These are phyloP conservation scores for Eulemur macaco DNA, from an alignment of 2,113 vertebrate genomes.

Conservation along the genomic window DNA sequence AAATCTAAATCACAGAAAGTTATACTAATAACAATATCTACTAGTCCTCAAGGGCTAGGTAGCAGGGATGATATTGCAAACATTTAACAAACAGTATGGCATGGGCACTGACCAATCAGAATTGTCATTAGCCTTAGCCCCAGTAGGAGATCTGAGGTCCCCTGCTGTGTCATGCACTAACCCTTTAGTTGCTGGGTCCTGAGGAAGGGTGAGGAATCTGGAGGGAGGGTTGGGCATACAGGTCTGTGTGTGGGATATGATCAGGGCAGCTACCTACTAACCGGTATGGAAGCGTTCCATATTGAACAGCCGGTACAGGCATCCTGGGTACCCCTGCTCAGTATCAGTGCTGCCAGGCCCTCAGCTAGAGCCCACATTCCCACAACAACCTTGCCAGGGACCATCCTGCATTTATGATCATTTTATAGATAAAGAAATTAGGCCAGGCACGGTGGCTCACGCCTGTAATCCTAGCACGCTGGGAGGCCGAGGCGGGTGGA, in stretches of 20 bases:
- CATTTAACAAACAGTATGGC: background rate
- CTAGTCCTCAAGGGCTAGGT: background rate
- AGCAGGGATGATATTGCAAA: background rate
- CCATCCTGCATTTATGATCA: background rate
- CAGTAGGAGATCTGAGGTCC: background rate
- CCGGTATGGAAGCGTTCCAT: background rate
- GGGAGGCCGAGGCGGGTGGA: too few species aligned
- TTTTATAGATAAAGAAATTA: background rate
- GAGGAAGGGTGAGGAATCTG: background rate
- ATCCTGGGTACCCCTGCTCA: background rate
- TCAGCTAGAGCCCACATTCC: background rate
- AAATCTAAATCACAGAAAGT: background rate
- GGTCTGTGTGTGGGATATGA: background rate
- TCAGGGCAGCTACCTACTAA: background rate
- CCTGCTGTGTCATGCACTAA: background rate
- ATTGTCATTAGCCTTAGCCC: background rate
- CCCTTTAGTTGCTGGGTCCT: background rate
- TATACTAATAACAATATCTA: background rate
- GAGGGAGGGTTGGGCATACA: rapidly evolving
- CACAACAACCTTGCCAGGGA: background rate
- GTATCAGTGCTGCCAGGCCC: too few species aligned
- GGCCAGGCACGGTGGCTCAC: too few species aligned
- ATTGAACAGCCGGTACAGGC: background rate
- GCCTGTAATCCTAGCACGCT: too few species aligned
- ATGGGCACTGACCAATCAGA: background rate